Evolutionary conservation across 2,888 invertebrate genomes (phyloP).

Genomic region (Platypus cylindrus): DNA sequence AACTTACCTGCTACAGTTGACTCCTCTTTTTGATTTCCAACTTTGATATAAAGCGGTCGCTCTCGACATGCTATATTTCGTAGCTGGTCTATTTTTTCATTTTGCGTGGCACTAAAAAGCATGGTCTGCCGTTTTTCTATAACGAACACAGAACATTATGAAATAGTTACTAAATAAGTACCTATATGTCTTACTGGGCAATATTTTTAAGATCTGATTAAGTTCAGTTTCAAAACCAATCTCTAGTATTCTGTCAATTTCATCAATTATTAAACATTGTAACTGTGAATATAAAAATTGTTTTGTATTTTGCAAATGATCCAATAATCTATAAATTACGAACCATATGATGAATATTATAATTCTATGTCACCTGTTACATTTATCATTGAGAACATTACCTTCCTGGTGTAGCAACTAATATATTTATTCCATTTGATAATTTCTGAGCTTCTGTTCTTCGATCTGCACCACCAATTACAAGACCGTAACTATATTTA

Average conservation of each 20-base stretch:
- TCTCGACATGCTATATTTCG: constrained; percentile 82
- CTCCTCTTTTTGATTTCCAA: constrained; percentile 73
- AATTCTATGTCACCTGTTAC: not conserved
- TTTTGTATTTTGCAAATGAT: constrained; percentile 80
- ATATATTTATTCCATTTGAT: constrained; percentile 75
- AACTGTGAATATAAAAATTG: constrained; percentile 88
- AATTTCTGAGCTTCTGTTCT: constrained; percentile 84
- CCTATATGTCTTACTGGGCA: constrained; percentile 64
- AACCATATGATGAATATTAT: not conserved
- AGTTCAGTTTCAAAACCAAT: constrained; percentile 97
- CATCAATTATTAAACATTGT: constrained; percentile 92
- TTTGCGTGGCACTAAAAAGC: constrained; percentile 94
- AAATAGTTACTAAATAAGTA: not conserved
- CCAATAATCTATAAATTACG: constrained; percentile 53
- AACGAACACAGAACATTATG: constrained; percentile 28
- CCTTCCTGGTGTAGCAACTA: constrained; percentile 93
- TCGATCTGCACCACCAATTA: constrained; percentile 91
- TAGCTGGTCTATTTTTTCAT: constrained; percentile 79
- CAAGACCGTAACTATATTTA: constrained; percentile 83
- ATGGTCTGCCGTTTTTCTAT: constrained; percentile 93
- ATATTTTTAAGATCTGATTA: constrained; percentile 79
- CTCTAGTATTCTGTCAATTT: constrained; percentile 93
- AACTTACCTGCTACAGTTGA: constrained; percentile 53
- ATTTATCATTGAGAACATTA: constrained; percentile 1
- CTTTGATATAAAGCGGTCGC: constrained; percentile 87